phyloP scores from a whole-genome alignment of 2,888 invertebrate species.

The Phorcus lineatus region DNA sequence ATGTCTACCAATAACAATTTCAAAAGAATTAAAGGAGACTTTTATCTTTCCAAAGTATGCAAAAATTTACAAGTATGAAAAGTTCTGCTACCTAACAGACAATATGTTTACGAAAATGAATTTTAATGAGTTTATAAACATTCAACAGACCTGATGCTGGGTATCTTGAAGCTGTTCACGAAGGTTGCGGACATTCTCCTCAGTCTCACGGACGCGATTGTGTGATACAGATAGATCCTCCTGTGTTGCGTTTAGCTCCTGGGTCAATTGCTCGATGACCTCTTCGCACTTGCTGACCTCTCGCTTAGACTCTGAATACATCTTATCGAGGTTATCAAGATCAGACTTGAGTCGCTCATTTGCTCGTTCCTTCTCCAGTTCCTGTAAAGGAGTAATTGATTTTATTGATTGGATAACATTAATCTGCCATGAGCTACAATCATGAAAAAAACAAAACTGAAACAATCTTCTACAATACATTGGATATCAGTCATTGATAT shows the following conservation, averaged over 20 bases:
- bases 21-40: too few relatives aligned
- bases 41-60: too few relatives aligned
- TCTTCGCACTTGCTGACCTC: slow-evolving; percentile 70
- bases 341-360: slow-evolving; percentile 65
- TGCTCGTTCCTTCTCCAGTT: slow-evolving; percentile 63
- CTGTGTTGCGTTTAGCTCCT: slow-evolving; percentile 67
- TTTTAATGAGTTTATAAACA: too few relatives aligned
- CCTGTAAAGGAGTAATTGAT: slow-evolving; percentile 39
- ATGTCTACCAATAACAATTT: too few relatives aligned
- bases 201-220: slow-evolving; percentile 59
- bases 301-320: slow-evolving; percentile 63
- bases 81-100: too few relatives aligned
- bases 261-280: slow-evolving; percentile 70
- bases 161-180: slow-evolving; percentile 62
- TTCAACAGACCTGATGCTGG: slow-evolving; percentile 63
- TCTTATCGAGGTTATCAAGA: slow-evolving; percentile 63
- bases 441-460: too few relatives aligned
- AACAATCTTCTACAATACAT: too few relatives aligned
- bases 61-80: too few relatives aligned
- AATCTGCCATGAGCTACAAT: too few relatives aligned
- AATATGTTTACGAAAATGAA: too few relatives aligned
- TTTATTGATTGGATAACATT: not conserved
- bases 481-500: too few relatives aligned
- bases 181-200: slow-evolving; percentile 63
- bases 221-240: slow-evolving; percentile 66